Base-by-base conservation (phyloP, 2,797 vertebrate genomes). In the Hybognathus amarus region DNA sequence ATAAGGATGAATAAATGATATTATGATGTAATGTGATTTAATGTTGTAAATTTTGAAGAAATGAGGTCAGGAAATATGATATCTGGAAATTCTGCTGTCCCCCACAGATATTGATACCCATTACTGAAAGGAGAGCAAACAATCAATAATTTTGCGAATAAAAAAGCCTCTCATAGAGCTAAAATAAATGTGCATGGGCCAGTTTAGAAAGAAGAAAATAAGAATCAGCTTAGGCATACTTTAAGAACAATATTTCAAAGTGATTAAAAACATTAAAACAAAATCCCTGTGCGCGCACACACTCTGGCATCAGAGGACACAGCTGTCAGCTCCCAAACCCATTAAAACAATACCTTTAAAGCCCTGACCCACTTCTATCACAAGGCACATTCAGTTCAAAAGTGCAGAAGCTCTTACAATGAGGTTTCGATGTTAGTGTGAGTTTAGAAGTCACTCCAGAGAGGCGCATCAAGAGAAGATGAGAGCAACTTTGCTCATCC, bases 371-470 rank as follows among this genome's bases (percentile, higher is more conserved):
- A 83, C 20, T 76, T 83, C 77, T 83, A 69, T 69, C 73, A 59
- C 81, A 69, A 61, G 73, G 30, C 64, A 42, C 38, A 83, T 33
- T 59, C 24, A 54, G 63, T 77, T 83, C 80, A 83, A 83, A 83
- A 76, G 71, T 68, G 50, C 80, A 82, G 71, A 52, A 56, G 80
- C 24, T 20, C 81, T 30, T 50, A 69, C 38, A 83, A 77, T 36
- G 38, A 83, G 52, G 81, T 77, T 83, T 83, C 17, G 20, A 73
- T 82, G 80, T 82, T 63, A 76, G 42, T 5, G 7, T 56, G 50
- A 77, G 50, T 59, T 69, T 69, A 33, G 38, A 69, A 83, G 50
- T 69, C 64, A 68, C 50, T 0, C 50, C 20, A 38, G 18, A 59
- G 38, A 69, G 47, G 64, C 2, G 2, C 27, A 77, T 77, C 50